Percentiles rank a stretch among this genome's conserved stretches.
Conservation (phyloP, 2,888 invertebrate genomes). For the Plutella xylostella region DNA sequence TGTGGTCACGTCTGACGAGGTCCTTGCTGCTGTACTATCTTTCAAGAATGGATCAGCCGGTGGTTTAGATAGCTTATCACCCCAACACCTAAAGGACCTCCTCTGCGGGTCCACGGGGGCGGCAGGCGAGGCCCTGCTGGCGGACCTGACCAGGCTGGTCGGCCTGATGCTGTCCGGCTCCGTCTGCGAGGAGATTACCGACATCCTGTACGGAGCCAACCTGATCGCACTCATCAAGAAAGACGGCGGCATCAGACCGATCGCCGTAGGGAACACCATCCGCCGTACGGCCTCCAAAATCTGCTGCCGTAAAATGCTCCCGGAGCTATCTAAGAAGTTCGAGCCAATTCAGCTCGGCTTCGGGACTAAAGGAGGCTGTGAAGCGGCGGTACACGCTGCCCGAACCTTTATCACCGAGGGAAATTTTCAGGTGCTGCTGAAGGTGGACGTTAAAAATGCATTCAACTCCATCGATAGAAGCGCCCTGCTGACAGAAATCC, state of each 20-base stretch:
- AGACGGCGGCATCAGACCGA: neutral
- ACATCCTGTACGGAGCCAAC: no score
- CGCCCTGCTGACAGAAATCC: neutral
- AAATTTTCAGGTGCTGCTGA: neutral
- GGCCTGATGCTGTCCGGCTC: no score
- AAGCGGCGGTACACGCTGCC: neutral
- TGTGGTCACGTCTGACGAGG: no score
- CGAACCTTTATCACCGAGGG: neutral
- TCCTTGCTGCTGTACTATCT: no score
- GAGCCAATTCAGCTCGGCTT: neutral
- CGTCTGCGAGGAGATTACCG: no score
- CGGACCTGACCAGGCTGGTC: neutral
- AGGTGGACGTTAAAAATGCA: neutral
- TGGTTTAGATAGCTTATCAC: no score
- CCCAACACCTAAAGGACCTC: no score
- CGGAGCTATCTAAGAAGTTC: neutral
- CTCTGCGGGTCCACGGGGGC: slow-evolving; percentile 2
- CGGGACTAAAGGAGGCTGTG: neutral
- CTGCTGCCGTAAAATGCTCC: neutral
- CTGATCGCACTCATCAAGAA: neutral
- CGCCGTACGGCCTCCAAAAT: neutral
- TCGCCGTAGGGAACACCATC: neutral
- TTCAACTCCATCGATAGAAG: neutral
- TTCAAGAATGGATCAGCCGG: no score
- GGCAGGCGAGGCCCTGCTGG: neutral